phyloP scores from a whole-genome alignment of 2,113 vertebrate genomes.

The Pluvialis apricaria region DNA sequence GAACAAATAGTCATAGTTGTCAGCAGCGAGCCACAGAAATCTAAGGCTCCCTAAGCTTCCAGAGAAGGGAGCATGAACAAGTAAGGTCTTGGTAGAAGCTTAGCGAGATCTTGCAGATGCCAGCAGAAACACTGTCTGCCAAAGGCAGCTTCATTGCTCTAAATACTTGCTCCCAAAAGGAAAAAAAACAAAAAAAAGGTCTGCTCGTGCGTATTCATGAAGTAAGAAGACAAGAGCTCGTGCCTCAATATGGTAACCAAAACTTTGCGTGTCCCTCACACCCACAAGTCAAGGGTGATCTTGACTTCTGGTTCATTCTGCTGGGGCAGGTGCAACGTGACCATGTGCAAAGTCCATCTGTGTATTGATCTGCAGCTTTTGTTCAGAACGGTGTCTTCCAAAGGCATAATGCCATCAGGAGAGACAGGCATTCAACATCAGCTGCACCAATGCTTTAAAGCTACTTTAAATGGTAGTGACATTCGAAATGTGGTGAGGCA shows the following conservation, averaged over 20 bases:
- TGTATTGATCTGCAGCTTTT: not conserved
- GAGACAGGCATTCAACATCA: not conserved
- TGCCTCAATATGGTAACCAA: not conserved
- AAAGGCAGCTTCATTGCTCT: not conserved
- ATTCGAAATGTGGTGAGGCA: not conserved
- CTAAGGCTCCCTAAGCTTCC: not conserved
- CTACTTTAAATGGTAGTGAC: not conserved
- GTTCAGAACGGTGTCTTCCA: not conserved
- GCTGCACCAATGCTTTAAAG: not conserved
- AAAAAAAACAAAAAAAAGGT: not conserved
- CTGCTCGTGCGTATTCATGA: not conserved
- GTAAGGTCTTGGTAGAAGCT: not conserved
- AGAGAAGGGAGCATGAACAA: not conserved
- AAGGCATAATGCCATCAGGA: not conserved
- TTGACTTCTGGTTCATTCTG: not conserved
- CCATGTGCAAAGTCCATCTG: not conserved
- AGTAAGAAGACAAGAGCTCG: not conserved
- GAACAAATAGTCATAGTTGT: not conserved
- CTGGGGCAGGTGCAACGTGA: not conserved
- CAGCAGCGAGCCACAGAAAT: not conserved
- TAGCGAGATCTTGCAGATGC: not conserved
- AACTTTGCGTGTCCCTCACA: not conserved
- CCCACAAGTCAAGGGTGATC: not conserved
- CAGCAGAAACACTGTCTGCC: not conserved
- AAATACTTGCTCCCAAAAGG: not conserved